Conservation (phyloP, 2,113 vertebrate species). For the Laticauda colubrina region DNA sequence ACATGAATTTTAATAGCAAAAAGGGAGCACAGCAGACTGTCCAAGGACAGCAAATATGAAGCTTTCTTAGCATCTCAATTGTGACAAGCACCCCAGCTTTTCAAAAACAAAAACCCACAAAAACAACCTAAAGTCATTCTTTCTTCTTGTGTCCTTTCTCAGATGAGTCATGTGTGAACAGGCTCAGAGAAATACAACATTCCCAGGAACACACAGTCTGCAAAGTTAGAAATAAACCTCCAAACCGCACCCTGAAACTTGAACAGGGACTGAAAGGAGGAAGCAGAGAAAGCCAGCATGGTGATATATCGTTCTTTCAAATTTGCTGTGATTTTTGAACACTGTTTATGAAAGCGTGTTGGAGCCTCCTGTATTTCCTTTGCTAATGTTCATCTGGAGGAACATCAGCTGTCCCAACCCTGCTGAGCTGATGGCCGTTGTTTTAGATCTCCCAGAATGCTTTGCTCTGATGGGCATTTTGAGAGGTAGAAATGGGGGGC, state of each 20-base stretch:
- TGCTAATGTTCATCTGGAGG: neutral
- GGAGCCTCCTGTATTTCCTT: neutral
- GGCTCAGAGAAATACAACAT: neutral
- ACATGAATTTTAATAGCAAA: conserved; percentile 63
- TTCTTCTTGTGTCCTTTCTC: neutral
- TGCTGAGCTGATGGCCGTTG: neutral
- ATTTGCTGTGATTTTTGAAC: neutral
- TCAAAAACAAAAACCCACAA: neutral
- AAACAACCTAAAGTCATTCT: neutral
- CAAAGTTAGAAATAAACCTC: neutral
- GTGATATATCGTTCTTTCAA: neutral
- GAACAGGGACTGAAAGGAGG: neutral
- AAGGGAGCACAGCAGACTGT: conserved; percentile 17
- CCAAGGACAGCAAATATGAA: neutral
- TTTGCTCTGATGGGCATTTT: neutral
- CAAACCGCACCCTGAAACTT: neutral
- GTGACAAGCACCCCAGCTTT: neutral
- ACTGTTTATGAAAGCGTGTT: neutral
- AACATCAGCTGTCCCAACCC: neutral
- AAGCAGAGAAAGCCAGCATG: neutral
- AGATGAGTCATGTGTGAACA: neutral
- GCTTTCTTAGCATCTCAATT: neutral
- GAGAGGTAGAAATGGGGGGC: neutral
- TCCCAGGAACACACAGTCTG: neutral
- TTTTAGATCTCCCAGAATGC: neutral